Percentiles rank a stretch among this genome's conserved stretches.
Evolutionary conservation across 2,888 invertebrate species (phyloP).

Genomic region (Rotaria socialis): DNA sequence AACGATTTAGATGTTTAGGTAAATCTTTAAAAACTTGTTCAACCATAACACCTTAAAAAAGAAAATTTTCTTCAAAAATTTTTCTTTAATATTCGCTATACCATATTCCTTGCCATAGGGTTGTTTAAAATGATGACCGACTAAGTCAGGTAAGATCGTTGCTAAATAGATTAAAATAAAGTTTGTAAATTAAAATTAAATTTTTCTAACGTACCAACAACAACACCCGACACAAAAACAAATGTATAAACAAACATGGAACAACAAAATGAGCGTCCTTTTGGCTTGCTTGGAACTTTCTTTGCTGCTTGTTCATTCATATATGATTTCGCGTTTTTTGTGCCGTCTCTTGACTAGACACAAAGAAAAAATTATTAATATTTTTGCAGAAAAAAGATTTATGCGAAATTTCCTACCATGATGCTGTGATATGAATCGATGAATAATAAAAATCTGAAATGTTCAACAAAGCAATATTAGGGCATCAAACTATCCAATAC

Average conservation of each 20-base stretch:
- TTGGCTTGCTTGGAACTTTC: neutral
- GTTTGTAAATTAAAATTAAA: neutral
- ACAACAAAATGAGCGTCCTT: conserved; percentile 8
- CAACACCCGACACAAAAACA: neutral
- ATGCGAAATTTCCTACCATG: neutral
- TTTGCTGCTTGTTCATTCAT: too few species aligned
- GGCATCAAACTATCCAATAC: neutral
- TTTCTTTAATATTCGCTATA: neutral
- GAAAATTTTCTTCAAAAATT: neutral
- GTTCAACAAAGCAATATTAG: neutral
- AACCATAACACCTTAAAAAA: neutral
- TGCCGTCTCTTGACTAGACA: neutral
- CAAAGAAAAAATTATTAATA: too few species aligned
- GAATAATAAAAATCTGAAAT: too few species aligned
- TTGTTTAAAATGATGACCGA: conserved; percentile 17
- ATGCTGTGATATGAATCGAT: neutral
- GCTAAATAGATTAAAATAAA: neutral
- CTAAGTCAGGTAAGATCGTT: conserved; percentile 10
- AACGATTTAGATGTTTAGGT: neutral
- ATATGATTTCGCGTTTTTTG: neutral
- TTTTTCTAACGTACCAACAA: neutral
- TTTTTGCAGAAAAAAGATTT: too few species aligned
- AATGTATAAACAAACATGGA: neutral
- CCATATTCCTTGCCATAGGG: neutral
- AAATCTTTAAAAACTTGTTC: neutral